Evolutionary conservation across 1,140 invertebrate genomes (phyloP), one percentile per base, ranked within the genome.

Genomic region (Zaprionus camerounensis): DNA sequence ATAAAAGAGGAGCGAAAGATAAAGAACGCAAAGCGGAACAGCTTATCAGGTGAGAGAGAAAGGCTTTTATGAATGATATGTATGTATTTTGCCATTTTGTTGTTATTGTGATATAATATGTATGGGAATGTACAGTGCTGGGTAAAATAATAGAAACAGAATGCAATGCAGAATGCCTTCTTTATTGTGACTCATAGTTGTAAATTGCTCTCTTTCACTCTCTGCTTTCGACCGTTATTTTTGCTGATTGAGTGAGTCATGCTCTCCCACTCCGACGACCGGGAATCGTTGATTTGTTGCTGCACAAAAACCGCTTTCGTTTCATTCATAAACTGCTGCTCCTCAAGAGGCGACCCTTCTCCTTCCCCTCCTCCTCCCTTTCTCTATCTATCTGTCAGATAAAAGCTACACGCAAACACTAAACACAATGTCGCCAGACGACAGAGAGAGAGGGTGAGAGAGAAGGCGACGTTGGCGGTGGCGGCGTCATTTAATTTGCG

Each of bases 401-500:
- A 82, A 82, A 82, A 79, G 53, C 64, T 55, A 28, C 56, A 59
- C 55, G 24, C 51, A 75, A 70, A 75, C 63, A 68, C 55, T 68
- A 58, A 53, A 46, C 46, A 64, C 34, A 78, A 61, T 49, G 63
- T 56, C 58, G 80, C 69, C 65, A 68, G 55, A 46, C 20, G 46
- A 53, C 57, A 26, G n/a, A 13, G 34, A 31, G 20, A 59, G n/a
- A 12, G 26, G n/a, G 38, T n/a, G 58, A 4, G 49, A 20, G 38
- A 49, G 31, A 22, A 11, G 24, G 7, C 20, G 3, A 53, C 22
- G 24, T 22, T 24, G 53, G 15, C 20, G 46, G n/a, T n/a, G 53
- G 26, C 53, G 24, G 36, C 11, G 24, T 38, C n/a, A 49, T 80
- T 80, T 76, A 61, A 71, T 55, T 64, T 38, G 41, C 76, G 70